phyloP scores from a whole-genome alignment of 23 tunicate genomes.

The Ascidia mentula region DNA sequence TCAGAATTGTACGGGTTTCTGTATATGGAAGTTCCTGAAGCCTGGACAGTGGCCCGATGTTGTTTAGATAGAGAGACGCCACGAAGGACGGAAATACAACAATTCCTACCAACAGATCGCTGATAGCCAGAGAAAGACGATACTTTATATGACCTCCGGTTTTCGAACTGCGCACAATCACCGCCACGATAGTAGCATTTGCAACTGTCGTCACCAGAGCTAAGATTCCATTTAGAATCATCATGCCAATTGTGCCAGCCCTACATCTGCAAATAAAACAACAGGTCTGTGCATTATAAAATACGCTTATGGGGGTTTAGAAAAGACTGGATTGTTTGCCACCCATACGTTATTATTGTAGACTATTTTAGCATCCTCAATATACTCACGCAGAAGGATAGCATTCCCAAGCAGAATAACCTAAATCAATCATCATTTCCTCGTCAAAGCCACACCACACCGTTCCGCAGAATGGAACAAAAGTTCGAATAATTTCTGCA shows the following conservation, averaged over 20 bases:
- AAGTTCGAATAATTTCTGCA: background rate
- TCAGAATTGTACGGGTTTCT: background rate
- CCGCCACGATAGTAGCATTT: constrained; percentile 21
- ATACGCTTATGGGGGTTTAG: background rate
- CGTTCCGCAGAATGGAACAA: background rate
- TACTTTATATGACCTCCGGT: constrained; percentile 21
- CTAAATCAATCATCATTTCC: background rate
- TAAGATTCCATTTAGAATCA: constrained; percentile 24
- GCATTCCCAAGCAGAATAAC: background rate
- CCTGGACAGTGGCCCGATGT: constrained; percentile 6
- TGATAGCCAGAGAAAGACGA: constrained; percentile 23
- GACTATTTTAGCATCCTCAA: background rate
- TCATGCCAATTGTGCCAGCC: constrained; percentile 11
- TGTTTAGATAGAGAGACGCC: background rate
- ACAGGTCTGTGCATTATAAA: background rate
- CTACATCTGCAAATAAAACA: constrained; percentile 25
- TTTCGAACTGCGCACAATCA: constrained; percentile 9
- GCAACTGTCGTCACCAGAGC: constrained; percentile 19
- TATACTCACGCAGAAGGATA: background rate
- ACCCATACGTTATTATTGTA: background rate
- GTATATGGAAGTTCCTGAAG: background rate
- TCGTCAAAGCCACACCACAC: constrained; percentile 18
- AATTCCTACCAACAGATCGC: constrained; percentile 30
- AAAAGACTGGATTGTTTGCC: no score
- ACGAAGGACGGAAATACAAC: constrained; percentile 24